These are phyloP conservation scores for Leucoraja erinaceus DNA, from an alignment of 2,113 vertebrate genomes.

Conservation along the genomic window DNA sequence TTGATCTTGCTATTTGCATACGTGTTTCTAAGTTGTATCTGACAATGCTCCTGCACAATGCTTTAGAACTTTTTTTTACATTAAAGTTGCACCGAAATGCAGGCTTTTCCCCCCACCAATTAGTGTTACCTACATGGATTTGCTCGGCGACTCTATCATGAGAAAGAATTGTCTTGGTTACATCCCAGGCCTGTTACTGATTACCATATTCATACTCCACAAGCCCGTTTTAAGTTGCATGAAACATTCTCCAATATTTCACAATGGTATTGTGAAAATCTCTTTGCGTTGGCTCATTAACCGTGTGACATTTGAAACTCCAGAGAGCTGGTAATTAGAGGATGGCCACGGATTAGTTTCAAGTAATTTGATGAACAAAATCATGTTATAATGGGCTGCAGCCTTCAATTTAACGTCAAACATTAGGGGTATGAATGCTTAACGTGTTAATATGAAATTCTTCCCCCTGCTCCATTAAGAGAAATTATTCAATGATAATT, in stretches of 20 bases:
- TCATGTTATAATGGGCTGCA: not conserved
- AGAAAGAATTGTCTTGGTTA: not conserved
- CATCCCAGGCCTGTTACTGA: not conserved
- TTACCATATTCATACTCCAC: not conserved
- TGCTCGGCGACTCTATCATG: not conserved
- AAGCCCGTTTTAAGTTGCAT: not conserved
- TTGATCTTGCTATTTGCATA: too few relatives aligned
- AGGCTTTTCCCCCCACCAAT: too few relatives aligned
- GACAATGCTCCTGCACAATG: too few relatives aligned
- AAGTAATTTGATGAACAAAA: not conserved
- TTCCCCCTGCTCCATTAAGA: not conserved
- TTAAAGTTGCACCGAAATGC: too few relatives aligned
- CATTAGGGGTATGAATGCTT: not conserved
- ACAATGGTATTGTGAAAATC: not conserved
- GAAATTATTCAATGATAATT: not conserved
- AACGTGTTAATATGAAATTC: not conserved
- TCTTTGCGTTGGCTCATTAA: not conserved
- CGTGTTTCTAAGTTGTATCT: too few relatives aligned
- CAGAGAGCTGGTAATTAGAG: not conserved
- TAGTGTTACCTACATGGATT: not conserved
- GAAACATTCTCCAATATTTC: not conserved
- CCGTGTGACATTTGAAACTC: not conserved
- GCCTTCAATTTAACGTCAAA: not conserved
- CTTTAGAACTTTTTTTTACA: too few relatives aligned
- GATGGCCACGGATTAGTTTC: not conserved